Evolutionary conservation across 2,113 vertebrate species (phyloP).

Genomic region (Corvus moneduloides): DNA sequence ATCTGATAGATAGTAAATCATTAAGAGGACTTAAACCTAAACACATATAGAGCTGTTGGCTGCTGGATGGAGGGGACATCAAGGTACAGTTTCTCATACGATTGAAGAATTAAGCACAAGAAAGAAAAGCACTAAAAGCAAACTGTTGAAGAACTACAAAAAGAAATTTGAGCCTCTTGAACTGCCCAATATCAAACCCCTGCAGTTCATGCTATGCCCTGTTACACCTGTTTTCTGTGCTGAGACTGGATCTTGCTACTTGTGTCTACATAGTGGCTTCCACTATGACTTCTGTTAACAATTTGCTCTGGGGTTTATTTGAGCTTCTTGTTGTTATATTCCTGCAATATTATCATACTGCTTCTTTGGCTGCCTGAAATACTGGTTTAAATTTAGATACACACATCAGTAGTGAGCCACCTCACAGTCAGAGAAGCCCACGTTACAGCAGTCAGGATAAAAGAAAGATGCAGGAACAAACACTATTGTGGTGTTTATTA

Average conservation of each 20-base stretch:
- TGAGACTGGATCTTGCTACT: neutral
- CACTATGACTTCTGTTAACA: neutral
- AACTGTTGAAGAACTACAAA: neutral
- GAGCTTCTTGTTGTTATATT: neutral
- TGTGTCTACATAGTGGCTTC: neutral
- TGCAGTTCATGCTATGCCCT: neutral
- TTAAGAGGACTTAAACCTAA: neutral
- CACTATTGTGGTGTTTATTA: neutral
- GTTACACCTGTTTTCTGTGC: neutral
- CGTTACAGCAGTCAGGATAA: neutral
- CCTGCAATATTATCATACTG: neutral
- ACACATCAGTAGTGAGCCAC: neutral
- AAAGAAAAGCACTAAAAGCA: neutral
- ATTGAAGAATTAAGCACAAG: neutral
- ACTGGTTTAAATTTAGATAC: neutral
- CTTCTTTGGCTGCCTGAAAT: neutral
- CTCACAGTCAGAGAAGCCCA: neutral
- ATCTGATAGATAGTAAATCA: neutral
- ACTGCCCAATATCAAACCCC: neutral
- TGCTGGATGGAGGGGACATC: neutral
- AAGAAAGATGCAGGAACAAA: neutral
- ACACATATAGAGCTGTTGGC: neutral
- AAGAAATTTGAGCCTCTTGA: neutral
- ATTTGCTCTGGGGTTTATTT: neutral
- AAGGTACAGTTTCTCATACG: neutral